A percentile compares a stretch with the other conserved stretches of the same genome.
Conservation (phyloP, 2,888 invertebrate genomes). For the Microchrysa polita region DNA sequence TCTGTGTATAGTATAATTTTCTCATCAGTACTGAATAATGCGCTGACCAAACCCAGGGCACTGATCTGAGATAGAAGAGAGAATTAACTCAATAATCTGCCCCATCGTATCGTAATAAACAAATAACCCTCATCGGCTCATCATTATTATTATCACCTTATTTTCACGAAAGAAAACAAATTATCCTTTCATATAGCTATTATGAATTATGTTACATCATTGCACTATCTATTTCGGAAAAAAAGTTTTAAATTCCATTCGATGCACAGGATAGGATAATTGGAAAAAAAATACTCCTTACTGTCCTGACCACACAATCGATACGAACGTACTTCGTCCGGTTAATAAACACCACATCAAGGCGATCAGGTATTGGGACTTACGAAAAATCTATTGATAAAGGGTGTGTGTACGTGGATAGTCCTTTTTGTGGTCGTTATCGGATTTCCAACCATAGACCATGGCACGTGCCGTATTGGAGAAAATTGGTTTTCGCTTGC, state of each 20-base stretch:
- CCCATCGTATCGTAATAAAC: no score
- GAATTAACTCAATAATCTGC: no score
- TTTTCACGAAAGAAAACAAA: no score
- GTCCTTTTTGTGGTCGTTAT: conserved; percentile 17
- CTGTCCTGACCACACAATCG: background rate
- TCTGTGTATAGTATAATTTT: no score
- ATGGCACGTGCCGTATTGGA: conserved; percentile 30
- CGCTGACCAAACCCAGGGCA: no score
- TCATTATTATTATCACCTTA: no score
- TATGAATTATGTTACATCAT: no score
- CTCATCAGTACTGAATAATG: no score
- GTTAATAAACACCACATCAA: background rate
- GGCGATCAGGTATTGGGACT: background rate
- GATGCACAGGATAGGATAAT: background rate
- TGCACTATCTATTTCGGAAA: background rate
- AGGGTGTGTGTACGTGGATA: no score
- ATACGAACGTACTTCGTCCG: background rate
- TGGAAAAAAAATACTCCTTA: conserved; percentile 10
- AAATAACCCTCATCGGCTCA: no score
- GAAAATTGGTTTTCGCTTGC: conserved; percentile 26
- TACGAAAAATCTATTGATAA: background rate
- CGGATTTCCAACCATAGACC: background rate
- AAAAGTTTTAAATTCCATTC: background rate
- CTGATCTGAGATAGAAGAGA: no score
- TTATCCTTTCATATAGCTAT: no score